These are phyloP conservation scores for Polylopha cassiicola DNA, from an alignment of 2,888 invertebrate genomes.

Conservation along the genomic window DNA sequence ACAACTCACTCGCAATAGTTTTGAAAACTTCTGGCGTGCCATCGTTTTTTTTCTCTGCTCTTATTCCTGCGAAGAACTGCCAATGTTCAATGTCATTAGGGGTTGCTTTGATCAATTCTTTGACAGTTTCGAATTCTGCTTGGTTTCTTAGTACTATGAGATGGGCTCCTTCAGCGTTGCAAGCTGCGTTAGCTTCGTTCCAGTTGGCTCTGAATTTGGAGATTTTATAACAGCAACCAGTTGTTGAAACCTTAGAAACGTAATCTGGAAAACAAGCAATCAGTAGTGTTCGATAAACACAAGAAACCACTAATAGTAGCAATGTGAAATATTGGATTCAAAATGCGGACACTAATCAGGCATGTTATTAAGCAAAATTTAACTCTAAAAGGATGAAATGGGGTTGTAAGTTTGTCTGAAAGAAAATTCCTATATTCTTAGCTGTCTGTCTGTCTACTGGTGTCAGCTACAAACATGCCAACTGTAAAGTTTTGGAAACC, in stretches of 20 bases:
- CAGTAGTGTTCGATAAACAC: too few relatives aligned
- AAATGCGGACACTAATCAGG: too few relatives aligned
- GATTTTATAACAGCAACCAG: slow-evolving; percentile 46
- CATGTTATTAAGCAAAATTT: too few relatives aligned
- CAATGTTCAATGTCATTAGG: slow-evolving; percentile 23
- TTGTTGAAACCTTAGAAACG: slow-evolving; percentile 5
- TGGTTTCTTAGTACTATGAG: slow-evolving; percentile 29
- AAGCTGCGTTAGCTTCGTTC: slow-evolving; percentile 53
- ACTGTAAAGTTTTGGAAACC: too few relatives aligned
- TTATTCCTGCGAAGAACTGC: slow-evolving; percentile 50
- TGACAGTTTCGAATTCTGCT: slow-evolving; percentile 37
- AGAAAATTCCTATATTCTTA: too few relatives aligned
- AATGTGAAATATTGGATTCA: too few relatives aligned
- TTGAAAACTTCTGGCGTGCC: slow-evolving; percentile 39
- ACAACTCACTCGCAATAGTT: slow-evolving; percentile 56
- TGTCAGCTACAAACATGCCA: too few relatives aligned
- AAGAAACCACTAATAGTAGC: too few relatives aligned
- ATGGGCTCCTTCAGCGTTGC: slow-evolving; percentile 46
- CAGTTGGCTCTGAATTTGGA: slow-evolving; percentile 38
- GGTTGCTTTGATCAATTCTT: slow-evolving; percentile 32
- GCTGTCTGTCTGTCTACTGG: too few relatives aligned
- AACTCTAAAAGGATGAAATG: too few relatives aligned
- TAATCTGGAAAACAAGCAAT: too few relatives aligned
- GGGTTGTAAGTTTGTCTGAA: too few relatives aligned
- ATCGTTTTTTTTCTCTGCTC: slow-evolving; percentile 36